Base-by-base conservation (phyloP, 2,888 invertebrate species). In the Melanotus villosus region DNA sequence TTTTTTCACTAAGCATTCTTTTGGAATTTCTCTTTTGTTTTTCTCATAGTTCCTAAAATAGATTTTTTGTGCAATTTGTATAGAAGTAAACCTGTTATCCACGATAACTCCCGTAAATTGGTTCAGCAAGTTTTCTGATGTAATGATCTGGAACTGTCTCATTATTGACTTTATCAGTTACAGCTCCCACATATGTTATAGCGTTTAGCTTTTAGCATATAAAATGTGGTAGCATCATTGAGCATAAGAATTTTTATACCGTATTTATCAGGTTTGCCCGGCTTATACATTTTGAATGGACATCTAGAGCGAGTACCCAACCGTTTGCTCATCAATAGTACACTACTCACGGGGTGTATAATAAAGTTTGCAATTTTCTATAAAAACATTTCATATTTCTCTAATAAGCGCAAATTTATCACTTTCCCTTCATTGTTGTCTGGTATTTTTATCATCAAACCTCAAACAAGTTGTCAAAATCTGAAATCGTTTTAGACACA, bases 161-260 rank as follows among this genome's bases (percentile, higher is more conserved):
- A 30, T 66, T 66, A 52, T 77, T 68, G 26, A 52, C 30, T 62
- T 41, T 69, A 1, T 32, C 19, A 56, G 73, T 78, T 59, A 66
- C 73, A 67, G 71, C 78, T 65, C 80, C 81, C 4, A 80, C 32
- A 72, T 82, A 82, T 43, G 81, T 81, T 54, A 75, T 77, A 18
- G 77, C 78, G 74, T 77, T 76, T 19, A 81, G 43, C 32, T n/a
- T n/a, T n/a, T n/a, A n/a, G n/a, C 77, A 83, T 76, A 70, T 82
- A 81, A 18, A 69, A 74, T 26, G 81, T 81, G 16, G 58, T 69
- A 58, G 79, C 78, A 72, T 83, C 82, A 43, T 80, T 80, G 56
- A 82, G 59, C 68, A 78, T 77, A 56, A 77, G 63, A 14, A 83
- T 75, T 75, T 83, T 83, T 18, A 82, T 65, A 7, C 81, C 83